These are phyloP conservation scores for Strix occidentalis DNA, from an alignment of 2,797 vertebrate genomes.

Conservation along the genomic window DNA sequence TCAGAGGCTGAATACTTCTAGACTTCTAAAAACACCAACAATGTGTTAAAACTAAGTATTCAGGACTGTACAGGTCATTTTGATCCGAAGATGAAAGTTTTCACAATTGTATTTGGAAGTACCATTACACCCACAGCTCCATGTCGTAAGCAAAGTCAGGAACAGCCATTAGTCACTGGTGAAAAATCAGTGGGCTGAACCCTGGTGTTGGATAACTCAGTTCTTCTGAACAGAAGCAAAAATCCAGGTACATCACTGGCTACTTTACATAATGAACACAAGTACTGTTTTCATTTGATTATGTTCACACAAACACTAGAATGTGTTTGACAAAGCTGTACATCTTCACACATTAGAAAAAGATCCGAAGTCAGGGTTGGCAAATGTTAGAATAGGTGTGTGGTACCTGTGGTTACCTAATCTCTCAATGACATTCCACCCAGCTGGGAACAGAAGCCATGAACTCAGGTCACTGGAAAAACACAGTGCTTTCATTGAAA, in stretches of 20 bases:
- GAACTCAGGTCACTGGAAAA: neutral
- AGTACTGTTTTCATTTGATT: neutral
- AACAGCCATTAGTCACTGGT: neutral
- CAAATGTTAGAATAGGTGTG: neutral
- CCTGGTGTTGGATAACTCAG: neutral
- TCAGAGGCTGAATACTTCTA: neutral
- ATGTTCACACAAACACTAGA: neutral
- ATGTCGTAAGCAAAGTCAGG: neutral
- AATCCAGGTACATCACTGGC: neutral
- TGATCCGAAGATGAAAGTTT: neutral
- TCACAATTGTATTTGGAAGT: neutral
- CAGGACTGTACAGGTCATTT: neutral
- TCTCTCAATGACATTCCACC: neutral
- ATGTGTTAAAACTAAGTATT: neutral
- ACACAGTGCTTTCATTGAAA: neutral
- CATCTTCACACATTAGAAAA: neutral
- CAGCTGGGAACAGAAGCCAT: neutral
- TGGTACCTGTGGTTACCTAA: neutral
- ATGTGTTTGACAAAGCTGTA: neutral
- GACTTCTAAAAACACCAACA: neutral
- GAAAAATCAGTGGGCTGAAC: neutral
- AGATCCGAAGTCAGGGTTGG: neutral
- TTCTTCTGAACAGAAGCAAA: neutral
- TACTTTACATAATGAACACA: neutral
- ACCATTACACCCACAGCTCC: neutral